Conservation (phyloP, 2,888 invertebrate species). For the Oscheius sp. region DNA sequence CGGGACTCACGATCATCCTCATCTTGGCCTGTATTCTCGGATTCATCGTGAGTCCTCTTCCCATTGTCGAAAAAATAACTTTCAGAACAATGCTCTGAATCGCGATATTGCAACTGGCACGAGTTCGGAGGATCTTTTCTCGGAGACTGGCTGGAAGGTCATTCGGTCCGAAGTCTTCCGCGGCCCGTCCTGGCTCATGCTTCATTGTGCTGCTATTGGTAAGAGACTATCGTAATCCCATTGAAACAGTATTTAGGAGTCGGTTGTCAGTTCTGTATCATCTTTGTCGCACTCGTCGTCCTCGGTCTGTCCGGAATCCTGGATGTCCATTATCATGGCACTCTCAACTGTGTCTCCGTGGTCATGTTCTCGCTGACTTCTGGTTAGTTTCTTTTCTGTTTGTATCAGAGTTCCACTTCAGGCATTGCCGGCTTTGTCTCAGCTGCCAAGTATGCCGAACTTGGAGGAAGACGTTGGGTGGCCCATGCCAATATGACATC, state of each 20-base stretch:
- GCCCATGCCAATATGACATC: slow-evolving; percentile 77
- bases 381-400: slow-evolving; percentile 60
- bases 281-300: slow-evolving; percentile 76
- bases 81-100: slow-evolving; percentile 5
- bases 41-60: slow-evolving; percentile 72
- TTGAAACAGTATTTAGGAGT: slow-evolving; percentile 73
- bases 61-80: neutral
- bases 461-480: slow-evolving; percentile 76
- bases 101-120: slow-evolving; percentile 62
- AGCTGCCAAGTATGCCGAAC: slow-evolving; percentile 75
- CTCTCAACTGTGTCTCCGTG: slow-evolving; percentile 76
- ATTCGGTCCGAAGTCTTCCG: slow-evolving; percentile 77
- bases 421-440: slow-evolving; percentile 77
- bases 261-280: slow-evolving; percentile 76
- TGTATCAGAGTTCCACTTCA: slow-evolving; percentile 47
- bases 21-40: slow-evolving; percentile 77
- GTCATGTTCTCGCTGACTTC: slow-evolving; percentile 77
- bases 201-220: slow-evolving; percentile 77
- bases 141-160: slow-evolving; percentile 77
- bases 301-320: slow-evolving; percentile 76
- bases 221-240: neutral
- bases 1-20: slow-evolving; percentile 76
- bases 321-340: slow-evolving; percentile 76
- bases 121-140: slow-evolving; percentile 73
- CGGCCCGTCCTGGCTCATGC: slow-evolving; percentile 75